phyloP scores from a whole-genome alignment of 2,113 vertebrate genomes.

The Lophura nycthemera region DNA sequence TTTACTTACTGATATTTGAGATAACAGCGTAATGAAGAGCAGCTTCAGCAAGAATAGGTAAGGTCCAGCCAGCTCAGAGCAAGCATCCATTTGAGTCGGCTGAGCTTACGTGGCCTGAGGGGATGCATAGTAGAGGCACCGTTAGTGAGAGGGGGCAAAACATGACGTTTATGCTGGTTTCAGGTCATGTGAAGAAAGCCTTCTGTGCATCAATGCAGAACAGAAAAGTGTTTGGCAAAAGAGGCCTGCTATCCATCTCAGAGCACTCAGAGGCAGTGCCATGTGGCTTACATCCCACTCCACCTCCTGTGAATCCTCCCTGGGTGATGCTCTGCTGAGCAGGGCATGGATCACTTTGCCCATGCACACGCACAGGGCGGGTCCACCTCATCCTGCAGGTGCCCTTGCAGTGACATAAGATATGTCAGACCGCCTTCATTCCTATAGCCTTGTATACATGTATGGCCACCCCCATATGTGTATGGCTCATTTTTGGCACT shows the following conservation, averaged over 20 bases:
- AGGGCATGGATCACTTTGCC: neutral
- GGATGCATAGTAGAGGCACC: accelerated
- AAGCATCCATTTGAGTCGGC: neutral
- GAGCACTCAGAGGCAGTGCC: accelerated
- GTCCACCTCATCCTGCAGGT: neutral
- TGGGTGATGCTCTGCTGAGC: neutral
- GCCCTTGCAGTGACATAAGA: neutral
- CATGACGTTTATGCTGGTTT: neutral
- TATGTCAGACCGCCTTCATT: neutral
- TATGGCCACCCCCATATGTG: neutral
- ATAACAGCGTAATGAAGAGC: constrained; percentile 26
- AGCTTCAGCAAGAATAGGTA: constrained; percentile 52
- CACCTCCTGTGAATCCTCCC: neutral
- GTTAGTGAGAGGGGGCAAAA: neutral
- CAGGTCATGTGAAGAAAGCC: neutral
- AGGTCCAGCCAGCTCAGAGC: neutral
- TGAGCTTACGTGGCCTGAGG: neutral
- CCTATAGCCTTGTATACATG: accelerated
- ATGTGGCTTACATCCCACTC: neutral
- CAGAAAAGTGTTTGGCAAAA: neutral
- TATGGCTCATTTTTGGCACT: neutral
- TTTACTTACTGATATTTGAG: constrained; percentile 18
- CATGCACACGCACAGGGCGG: neutral
- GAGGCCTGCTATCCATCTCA: neutral
- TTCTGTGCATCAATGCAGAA: accelerated